Evolutionary conservation across 2,888 invertebrate species (phyloP), one percentile per base, ranked within the genome.

Genomic region (Allacma fusca): DNA sequence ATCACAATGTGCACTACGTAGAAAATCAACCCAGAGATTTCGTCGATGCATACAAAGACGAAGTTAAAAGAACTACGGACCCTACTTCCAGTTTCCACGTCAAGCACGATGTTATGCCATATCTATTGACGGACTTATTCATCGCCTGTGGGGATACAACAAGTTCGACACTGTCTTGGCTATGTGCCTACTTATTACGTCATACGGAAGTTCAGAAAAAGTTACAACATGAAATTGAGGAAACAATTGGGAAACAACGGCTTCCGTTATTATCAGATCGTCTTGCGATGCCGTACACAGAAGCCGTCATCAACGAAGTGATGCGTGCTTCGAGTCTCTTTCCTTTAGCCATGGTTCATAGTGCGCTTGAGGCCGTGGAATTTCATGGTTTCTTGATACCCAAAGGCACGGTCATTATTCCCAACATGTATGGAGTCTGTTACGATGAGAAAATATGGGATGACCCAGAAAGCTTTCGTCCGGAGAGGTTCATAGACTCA

Each of bases 381-480:
- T 19, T 72, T 16, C 28, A 24, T 1, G n/a, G 5, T 28, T 72
- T 57, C 21, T 59, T 72, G 1, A 24, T 72, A 23, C 24, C 43
- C n/a, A 72, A 72, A 23, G 72, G 29, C 23, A 72, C 72, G 7
- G 26, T 26, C 24, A 28, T 59, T 4, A n/a, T 72, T n/a, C 28
- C n/a, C 16, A 72, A 72, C 19, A 2, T 72, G 13, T 72, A 72
- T 26, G n/a, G 69, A 1, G 59, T 79, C 1, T 74, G 76, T 50
- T 69, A n/a, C 21, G 79, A 80, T 29, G 70, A 75, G 24, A 69
- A 75, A 67, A 69, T 75, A 28, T 81, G 80, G 80, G 78, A 78
- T 0, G 82, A 82, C 34, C 80, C 82, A 0, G 57, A 79, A 13
- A 70, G 28, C 1, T 82, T 82, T 44, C 76, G 82, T 13, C 82